Evolutionary conservation across 23 tunicate species (phyloP).

Genomic region (Halocynthia aurantium): DNA sequence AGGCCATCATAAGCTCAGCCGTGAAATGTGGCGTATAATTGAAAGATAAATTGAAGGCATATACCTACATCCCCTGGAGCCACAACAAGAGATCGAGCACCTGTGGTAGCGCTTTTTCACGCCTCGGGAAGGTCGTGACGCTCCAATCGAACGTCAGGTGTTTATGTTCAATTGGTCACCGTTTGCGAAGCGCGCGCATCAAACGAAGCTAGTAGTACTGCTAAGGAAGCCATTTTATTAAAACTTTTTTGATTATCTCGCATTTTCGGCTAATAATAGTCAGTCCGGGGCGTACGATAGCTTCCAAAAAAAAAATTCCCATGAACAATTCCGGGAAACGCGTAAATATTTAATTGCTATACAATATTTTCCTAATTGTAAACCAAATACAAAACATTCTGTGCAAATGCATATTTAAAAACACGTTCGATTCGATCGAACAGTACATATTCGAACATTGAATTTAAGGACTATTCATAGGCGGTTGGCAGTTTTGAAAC

Average conservation of each 20-base stretch:
- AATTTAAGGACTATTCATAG: too few relatives aligned
- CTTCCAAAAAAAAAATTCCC: not conserved
- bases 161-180: conserved; percentile 19
- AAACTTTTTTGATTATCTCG: too few relatives aligned
- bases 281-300: not conserved
- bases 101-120: conserved; percentile 17
- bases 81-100: conserved; percentile 20
- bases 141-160: conserved; percentile 13
- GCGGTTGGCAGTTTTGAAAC: too few relatives aligned
- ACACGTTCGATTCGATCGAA: too few relatives aligned
- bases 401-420: too few relatives aligned
- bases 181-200: not conserved
- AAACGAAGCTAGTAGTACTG: not conserved
- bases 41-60: conserved; percentile 5
- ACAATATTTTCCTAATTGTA: too few relatives aligned
- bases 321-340: not conserved
- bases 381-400: too few relatives aligned
- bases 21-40: conserved; percentile 20
- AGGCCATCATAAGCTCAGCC: conserved; percentile 3
- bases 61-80: conserved; percentile 20
- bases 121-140: conserved; percentile 4
- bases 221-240: too few relatives aligned
- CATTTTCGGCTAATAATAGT: too few relatives aligned
- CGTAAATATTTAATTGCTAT: not conserved
- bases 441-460: too few relatives aligned